phyloP scores from a whole-genome alignment of 2,797 vertebrate genomes.

The Pseudotriccus pelzelni region DNA sequence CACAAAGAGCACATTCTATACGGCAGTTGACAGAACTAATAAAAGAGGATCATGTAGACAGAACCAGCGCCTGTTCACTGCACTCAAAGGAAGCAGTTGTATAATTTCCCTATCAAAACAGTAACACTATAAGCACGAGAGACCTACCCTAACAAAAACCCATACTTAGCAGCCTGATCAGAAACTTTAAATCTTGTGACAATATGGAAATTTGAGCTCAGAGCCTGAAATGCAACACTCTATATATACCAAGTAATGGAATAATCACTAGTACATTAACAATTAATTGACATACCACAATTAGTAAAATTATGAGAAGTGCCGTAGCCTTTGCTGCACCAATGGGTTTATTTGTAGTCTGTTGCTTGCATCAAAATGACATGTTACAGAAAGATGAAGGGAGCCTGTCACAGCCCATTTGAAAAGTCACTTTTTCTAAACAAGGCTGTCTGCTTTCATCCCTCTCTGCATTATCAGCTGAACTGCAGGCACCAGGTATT shows the following conservation, averaged over 20 bases:
- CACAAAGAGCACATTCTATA: not conserved
- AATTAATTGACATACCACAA: not conserved
- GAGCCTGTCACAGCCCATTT: constrained; percentile 41
- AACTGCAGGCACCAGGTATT: constrained; percentile 42
- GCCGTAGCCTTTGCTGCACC: not conserved
- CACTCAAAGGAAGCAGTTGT: not conserved
- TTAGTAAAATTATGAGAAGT: not conserved
- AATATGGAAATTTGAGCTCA: not conserved
- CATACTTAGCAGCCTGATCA: not conserved
- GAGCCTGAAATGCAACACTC: not conserved
- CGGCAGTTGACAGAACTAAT: constrained; percentile 38
- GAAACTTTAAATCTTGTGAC: not conserved
- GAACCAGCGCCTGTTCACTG: not conserved
- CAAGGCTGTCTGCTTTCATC: constrained; percentile 31
- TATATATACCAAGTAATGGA: not conserved
- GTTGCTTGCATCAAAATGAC: not conserved
- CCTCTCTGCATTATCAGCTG: constrained; percentile 29
- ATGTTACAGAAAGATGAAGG: constrained; percentile 43
- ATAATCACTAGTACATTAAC: not conserved
- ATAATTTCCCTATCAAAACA: not conserved
- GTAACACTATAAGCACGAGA: not conserved
- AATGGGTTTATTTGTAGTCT: constrained; percentile 12
- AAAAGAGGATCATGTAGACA: constrained; percentile 3
- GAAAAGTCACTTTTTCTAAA: constrained; percentile 51
- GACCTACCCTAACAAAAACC: not conserved